Evolutionary conservation across 2,888 invertebrate species (phyloP).

Genomic region (Nemotelus nigrinus): DNA sequence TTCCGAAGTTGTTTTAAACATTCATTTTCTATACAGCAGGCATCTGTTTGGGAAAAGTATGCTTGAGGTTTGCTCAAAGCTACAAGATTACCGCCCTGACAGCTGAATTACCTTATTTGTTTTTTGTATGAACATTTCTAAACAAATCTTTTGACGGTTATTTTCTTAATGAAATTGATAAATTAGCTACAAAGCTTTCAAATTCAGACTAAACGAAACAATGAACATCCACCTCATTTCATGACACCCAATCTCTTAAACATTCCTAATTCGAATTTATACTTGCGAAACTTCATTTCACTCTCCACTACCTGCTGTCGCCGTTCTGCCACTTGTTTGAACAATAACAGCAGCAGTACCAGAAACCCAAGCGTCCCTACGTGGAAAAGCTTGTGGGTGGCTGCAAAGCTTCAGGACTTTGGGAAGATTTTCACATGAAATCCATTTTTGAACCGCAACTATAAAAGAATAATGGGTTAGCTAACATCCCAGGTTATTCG

Average conservation of each 20-base stretch:
- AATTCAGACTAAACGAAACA: too few species aligned
- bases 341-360: constrained; percentile 16
- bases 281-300: constrained; percentile 1
- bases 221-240: too few species aligned
- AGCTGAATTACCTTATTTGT: too few species aligned
- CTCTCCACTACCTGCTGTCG: not conserved
- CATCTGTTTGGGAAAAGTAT: too few species aligned
- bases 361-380: not conserved
- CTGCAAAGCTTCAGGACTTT: constrained; percentile 39
- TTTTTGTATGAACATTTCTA: too few species aligned
- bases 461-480: constrained; percentile 42
- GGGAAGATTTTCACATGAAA: constrained; percentile 40
- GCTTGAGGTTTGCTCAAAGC: too few species aligned
- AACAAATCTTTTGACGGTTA: too few species aligned
- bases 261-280: not conserved
- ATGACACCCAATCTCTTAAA: too few species aligned
- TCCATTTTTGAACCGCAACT: constrained; percentile 44
- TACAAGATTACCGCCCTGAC: too few species aligned
- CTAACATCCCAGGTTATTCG: constrained; percentile 23
- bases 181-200: too few species aligned
- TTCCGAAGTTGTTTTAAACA: not conserved
- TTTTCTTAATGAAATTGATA: too few species aligned
- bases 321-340: not conserved
- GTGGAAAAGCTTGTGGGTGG: constrained; percentile 31
- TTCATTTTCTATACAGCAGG: not conserved